phyloP scores from a whole-genome alignment of 1,140 invertebrate genomes.

The Drosophila yakuba region DNA sequence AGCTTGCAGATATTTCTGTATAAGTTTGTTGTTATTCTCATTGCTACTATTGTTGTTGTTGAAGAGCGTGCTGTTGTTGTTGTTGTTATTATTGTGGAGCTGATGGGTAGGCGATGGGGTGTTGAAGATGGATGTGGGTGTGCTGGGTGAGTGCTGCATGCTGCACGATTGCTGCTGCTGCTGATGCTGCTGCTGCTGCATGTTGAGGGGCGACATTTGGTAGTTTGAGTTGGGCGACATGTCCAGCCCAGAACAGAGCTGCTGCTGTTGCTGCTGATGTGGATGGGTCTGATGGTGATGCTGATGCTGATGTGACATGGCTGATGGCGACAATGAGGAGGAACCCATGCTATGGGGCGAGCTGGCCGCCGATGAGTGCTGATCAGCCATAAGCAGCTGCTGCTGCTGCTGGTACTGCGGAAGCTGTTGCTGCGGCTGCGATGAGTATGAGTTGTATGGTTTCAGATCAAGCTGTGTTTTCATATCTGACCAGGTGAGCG shows the following conservation, averaged over 20 bases:
- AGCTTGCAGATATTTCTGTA: slow-evolving; percentile 81
- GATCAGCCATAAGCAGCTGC: slow-evolving; percentile 48
- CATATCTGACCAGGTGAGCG: slow-evolving; percentile 46
- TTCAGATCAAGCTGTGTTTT: slow-evolving; percentile 54
- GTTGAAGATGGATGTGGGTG: slow-evolving; percentile 70
- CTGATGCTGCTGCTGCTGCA: slow-evolving; percentile 63
- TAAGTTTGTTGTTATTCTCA: slow-evolving; percentile 74
- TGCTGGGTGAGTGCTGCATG: slow-evolving; percentile 68
- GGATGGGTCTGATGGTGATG: slow-evolving; percentile 18
- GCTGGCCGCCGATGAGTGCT: slow-evolving; percentile 65
- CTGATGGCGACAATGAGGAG: slow-evolving; percentile 67
- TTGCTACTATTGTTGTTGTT: slow-evolving; percentile 69
- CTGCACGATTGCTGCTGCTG: slow-evolving; percentile 69
- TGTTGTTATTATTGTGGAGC: slow-evolving; percentile 63
- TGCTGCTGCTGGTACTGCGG: slow-evolving; percentile 43
- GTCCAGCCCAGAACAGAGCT: slow-evolving; percentile 59
- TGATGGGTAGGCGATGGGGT: slow-evolving; percentile 68
- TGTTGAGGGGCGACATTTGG: slow-evolving; percentile 74
- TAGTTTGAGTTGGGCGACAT: slow-evolving; percentile 69
- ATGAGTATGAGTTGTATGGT: slow-evolving; percentile 75
- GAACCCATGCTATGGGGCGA: slow-evolving; percentile 74
- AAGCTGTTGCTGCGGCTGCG: slow-evolving; percentile 46
- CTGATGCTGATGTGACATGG: slow-evolving; percentile 35
- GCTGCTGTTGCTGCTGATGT: slow-evolving; percentile 56
- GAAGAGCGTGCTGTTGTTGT: slow-evolving; percentile 67